Conservation (phyloP, 2,113 vertebrate genomes). For the Pelobates fuscus region DNA sequence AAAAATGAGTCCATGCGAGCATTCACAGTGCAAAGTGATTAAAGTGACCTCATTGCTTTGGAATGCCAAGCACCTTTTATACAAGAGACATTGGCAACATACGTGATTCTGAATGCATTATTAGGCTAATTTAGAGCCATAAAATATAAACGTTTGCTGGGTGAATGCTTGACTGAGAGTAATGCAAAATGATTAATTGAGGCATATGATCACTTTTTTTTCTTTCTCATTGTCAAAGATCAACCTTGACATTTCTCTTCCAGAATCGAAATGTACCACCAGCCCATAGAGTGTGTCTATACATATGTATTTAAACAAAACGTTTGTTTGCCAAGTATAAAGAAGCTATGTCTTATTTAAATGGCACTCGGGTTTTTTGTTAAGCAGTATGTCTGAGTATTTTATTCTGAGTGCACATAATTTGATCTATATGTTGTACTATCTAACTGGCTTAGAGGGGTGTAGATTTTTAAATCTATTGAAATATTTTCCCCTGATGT, state of each 20-base stretch:
- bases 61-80: slow-evolving; percentile 37
- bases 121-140: not conserved
- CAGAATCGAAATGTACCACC: no score
- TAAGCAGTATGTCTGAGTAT: no score
- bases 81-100: slow-evolving; percentile 2
- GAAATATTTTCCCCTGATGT: no score
- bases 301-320: no score
- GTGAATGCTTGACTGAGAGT: not conserved
- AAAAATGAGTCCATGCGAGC: slow-evolving; percentile 36
- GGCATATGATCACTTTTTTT: not conserved
- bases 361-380: no score
- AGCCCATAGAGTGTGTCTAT: no score
- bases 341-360: no score
- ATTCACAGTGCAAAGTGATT: slow-evolving; percentile 37
- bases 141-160: not conserved
- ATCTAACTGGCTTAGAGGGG: no score
- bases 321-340: no score
- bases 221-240: not conserved
- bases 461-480: no score
- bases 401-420: no score
- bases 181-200: not conserved
- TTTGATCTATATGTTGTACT: no score
- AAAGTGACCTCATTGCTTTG: slow-evolving; percentile 42
- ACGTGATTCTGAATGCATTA: slow-evolving; percentile 55
- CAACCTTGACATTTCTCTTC: not conserved